Evolutionary conservation across 2,113 vertebrate species (phyloP), one percentile per base, ranked within the genome.

Genomic region (Terrapene triunguis): DNA sequence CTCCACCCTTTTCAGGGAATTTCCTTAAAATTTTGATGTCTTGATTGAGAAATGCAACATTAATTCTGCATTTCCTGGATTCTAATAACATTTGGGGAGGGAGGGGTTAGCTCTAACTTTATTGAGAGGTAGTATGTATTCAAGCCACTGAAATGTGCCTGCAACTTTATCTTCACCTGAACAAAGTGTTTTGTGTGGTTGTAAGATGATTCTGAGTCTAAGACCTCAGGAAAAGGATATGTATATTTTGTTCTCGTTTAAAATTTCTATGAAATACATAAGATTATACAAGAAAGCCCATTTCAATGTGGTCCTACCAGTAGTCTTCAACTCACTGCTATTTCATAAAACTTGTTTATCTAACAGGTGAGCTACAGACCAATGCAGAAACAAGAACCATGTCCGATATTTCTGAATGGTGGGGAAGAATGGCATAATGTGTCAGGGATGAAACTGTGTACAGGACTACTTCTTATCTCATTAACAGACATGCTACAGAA

Each of bases 81-180:
- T 95, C 95, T 96, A 92, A 86, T 90, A 53, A 87, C 85, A 38
- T 88, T 96, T 82, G 81, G 57, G 12, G 57, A 59, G 19, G 57
- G 27, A 29, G 5, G 27, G 22, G 96, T 93, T 96, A 95, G 90
- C 85, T 87, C 88, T 90, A 89, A 54, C 48, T 48, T 88, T 96
- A 92, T 89, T 84, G 62, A 80, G 82, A 89, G 88, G 92, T 95
- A 92, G 87, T 92, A 97, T 92, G 38, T 57, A 65, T 82, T n/a
- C 48, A 93, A 80, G 55, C 55, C 94, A 89, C 80, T 92, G 93
- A 82, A 92, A 87, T 91, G 79, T 50, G 80, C 89, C 38, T 95
- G 51, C 53, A 80, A 50, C 72, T 55, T 72, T 91, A 87, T 35
- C 12, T 42, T 94, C 95, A 96, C 94, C 92, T 97, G 94, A 82